These are phyloP conservation scores for Thymallus thymallus DNA, from an alignment of 2,113 vertebrate species.

Conservation along the genomic window DNA sequence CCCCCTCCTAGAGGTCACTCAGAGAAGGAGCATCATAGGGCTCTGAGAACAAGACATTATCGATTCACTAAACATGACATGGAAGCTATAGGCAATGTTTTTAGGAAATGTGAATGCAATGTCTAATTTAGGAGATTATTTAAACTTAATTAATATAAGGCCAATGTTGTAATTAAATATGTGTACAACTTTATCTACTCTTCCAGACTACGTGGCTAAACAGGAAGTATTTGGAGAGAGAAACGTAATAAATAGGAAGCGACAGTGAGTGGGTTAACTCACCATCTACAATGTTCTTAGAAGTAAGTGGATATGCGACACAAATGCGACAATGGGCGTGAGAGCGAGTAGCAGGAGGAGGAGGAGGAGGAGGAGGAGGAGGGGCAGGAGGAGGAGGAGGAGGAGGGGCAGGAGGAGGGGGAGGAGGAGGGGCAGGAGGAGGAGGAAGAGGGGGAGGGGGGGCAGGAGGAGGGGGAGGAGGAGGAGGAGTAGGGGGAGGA, in stretches of 20 bases:
- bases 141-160: no score
- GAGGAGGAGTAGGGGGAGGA: no score
- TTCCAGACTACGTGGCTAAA: no score
- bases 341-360: neutral
- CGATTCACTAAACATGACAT: neutral
- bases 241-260: neutral
- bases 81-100: no score
- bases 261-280: neutral
- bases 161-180: no score
- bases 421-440: neutral
- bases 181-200: no score
- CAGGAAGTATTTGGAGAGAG: no score
- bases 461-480: neutral
- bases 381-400: neutral
- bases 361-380: neutral
- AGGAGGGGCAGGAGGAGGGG: neutral
- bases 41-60: no score
- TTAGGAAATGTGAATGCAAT: no score
- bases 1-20: slow-evolving; percentile 16
- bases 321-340: neutral
- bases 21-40: slow-evolving; percentile 14
- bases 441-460: neutral
- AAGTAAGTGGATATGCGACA: no score
- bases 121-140: no score
- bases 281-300: no score